These are phyloP conservation scores for Heliothis subflexa DNA, from an alignment of 1,140 invertebrate genomes.

Conservation along the genomic window DNA sequence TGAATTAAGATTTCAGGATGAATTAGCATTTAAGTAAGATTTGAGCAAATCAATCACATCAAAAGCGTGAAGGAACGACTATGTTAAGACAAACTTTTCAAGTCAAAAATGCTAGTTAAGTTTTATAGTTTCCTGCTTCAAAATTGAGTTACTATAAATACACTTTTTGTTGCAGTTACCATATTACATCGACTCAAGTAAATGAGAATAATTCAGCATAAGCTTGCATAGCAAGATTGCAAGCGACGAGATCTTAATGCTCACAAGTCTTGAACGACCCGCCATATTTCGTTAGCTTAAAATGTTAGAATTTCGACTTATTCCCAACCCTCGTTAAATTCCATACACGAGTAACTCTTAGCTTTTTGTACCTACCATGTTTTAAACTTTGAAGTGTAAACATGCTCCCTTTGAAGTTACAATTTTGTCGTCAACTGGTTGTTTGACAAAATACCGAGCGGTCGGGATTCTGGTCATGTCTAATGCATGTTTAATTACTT, in stretches of 20 bases:
- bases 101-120: background rate
- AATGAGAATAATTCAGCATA: constrained; percentile 10
- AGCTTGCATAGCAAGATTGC: background rate
- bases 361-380: background rate
- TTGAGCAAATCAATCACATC: too few relatives aligned
- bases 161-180: constrained; percentile 34
- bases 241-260: background rate
- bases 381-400: background rate
- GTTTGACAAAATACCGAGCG: too few relatives aligned
- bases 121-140: background rate
- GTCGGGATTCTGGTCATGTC: too few relatives aligned
- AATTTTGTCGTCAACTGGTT: too few relatives aligned
- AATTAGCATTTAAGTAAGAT: too few relatives aligned
- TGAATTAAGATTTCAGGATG: too few relatives aligned
- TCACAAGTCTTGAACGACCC: background rate
- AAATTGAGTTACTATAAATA: background rate
- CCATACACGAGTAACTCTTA: too few relatives aligned
- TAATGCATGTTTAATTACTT: too few relatives aligned
- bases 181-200: constrained; percentile 31
- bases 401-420: background rate
- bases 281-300: background rate
- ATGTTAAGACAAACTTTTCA: too few relatives aligned
- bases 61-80: too few relatives aligned
- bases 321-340: too few relatives aligned
- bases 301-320: background rate